Evolutionary conservation across 2,113 vertebrate genomes (phyloP).

Genomic region (Phylloscopus trochiloides): DNA sequence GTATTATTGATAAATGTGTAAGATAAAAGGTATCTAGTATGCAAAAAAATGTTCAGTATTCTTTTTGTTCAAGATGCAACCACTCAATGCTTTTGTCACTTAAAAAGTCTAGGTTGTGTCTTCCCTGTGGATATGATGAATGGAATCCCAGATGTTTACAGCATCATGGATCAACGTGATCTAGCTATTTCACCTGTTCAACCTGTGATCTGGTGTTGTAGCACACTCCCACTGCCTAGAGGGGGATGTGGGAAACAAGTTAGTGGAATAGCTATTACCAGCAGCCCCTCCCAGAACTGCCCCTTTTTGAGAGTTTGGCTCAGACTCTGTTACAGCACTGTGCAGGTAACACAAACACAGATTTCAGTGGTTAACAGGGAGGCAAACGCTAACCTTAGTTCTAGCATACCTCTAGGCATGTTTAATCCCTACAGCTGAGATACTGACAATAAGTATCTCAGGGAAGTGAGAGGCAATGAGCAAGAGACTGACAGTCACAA

Average conservation of each 20-base stretch:
- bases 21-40: not conserved
- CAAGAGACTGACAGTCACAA: not conserved
- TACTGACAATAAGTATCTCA: not conserved
- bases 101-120: not conserved
- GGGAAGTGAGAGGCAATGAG: not conserved
- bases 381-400: not conserved
- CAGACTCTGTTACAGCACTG: not conserved
- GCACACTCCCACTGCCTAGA: not conserved
- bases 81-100: not conserved
- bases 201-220: not conserved
- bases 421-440: not conserved
- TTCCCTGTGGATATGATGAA: not conserved
- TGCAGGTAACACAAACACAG: not conserved
- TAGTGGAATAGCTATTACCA: not conserved
- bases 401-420: not conserved
- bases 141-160: not conserved
- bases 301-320: not conserved
- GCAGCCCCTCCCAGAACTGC: not conserved
- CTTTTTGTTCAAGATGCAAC: not conserved
- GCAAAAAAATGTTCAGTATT: accelerated
- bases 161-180: not conserved
- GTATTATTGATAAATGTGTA: not conserved
- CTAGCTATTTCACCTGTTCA: not conserved
- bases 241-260: not conserved
- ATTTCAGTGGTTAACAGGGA: not conserved